A percentile compares a stretch with the other conserved stretches of the same genome.
phyloP scores from a whole-genome alignment of 1,140 invertebrate species.

The Latrodectus geometricus region DNA sequence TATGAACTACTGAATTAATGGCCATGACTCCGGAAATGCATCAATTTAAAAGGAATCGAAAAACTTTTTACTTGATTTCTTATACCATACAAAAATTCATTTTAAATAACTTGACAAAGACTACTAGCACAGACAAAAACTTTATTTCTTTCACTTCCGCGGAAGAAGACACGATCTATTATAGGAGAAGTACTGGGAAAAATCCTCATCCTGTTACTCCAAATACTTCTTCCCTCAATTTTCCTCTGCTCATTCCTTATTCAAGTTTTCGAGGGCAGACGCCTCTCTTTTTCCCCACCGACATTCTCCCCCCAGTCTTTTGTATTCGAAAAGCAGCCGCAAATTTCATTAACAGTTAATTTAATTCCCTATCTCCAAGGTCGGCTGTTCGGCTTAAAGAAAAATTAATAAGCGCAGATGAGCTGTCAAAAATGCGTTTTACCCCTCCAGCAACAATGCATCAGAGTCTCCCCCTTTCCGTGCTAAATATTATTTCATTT shows the following conservation, averaged over 20 bases:
- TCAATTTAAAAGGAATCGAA: too few species aligned
- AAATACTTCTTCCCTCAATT: neutral
- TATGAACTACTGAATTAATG: too few species aligned
- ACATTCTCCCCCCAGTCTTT: slow-evolving; percentile 8
- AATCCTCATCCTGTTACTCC: too few species aligned
- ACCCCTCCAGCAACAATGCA: neutral
- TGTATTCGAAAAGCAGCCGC: slow-evolving; percentile 33
- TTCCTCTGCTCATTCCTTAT: neutral
- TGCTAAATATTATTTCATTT: neutral
- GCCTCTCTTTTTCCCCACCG: slow-evolving; percentile 13
- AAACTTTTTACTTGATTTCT: too few species aligned
- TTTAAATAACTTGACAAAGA: too few species aligned
- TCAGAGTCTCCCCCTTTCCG: neutral
- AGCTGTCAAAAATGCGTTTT: slow-evolving; percentile 49
- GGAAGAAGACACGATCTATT: too few species aligned
- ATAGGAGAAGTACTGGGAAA: too few species aligned
- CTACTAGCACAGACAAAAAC: too few species aligned
- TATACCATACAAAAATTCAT: too few species aligned
- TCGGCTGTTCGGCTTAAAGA: slow-evolving; percentile 47
- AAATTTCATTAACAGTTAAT: slow-evolving; percentile 60
- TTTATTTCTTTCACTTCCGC: too few species aligned
- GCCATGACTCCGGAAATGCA: too few species aligned
- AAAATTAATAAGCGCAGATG: slow-evolving; percentile 61
- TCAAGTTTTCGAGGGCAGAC: neutral
- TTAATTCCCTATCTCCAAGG: slow-evolving; percentile 57